Evolutionary conservation across 37 sponge, comb jelly and placozoan species (phyloP), one percentile per base, ranked within the genome.

Genomic region (Dysidea cf. avara): DNA sequence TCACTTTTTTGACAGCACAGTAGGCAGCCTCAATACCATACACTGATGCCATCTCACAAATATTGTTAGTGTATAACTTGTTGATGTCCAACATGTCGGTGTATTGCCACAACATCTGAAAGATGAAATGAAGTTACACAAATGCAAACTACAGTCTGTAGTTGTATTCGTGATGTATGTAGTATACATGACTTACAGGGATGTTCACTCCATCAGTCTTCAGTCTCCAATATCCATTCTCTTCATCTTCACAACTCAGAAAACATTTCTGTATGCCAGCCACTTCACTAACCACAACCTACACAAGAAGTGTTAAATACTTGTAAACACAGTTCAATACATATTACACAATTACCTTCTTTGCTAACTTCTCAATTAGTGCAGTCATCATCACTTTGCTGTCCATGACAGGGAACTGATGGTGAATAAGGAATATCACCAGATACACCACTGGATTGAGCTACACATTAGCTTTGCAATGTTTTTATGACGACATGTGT

Each of bases 21-120:
- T 36, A 33, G 51, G 96, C 96, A 62, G 96, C 96, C 35, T 94
- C 92, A 64, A 94, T 95, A 34, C 96, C 92, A 53, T 87, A 95
- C 1, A 75, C 78, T 34, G 26, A 58, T 17, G 92, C 92, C 72
- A 95, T 80, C 26, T 73, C 73, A 71, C 90, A 87, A 21, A 96
- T 86, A 53, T 89, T 75, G 71, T 96, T 96, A 49, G 87, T 86
- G 38, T 93, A 93, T 22, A 82, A 57, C 58, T 57, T 83, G 7
- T n/a, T 81, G 30, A 94, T 53, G 36, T 96, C 89, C 2, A 96
- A 62, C 3, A 84, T 81, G 22, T 86, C 80, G 0, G 60, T 51
- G 53, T 93, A 53, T 16, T 78, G 17, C 86, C 88, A 93, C 49
- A 93, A 47, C 37, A 82, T 94, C 81, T 85, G 79, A 21, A 79